These are phyloP conservation scores for Actinopyga echinites DNA, from an alignment of 53 echinoderm and acorn worm genomes.

Conservation along the genomic window DNA sequence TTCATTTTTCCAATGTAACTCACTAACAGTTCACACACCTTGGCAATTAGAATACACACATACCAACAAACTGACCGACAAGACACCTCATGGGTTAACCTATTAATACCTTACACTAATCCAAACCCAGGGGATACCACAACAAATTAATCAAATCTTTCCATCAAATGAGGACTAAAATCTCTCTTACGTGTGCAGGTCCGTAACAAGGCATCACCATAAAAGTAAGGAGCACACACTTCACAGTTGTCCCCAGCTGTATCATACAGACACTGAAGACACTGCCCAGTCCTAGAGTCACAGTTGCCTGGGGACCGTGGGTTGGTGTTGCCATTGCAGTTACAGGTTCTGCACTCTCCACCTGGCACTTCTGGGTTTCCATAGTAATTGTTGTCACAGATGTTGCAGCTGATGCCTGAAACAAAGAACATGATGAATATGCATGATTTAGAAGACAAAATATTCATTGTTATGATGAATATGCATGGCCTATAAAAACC, in stretches of 20 bases:
- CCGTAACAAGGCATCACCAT: constrained; percentile 79
- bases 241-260: constrained; percentile 81
- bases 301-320: constrained; percentile 88
- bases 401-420: constrained; percentile 92
- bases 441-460: background rate
- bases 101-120: no score
- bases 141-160: background rate
- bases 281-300: constrained; percentile 67
- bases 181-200: constrained; percentile 71
- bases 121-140: background rate
- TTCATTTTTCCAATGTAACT: no score
- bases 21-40: no score
- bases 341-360: constrained; percentile 82
- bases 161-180: background rate
- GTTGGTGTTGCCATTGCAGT: constrained; percentile 88
- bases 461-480: no score
- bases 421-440: background rate
- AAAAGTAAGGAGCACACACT: constrained; percentile 72
- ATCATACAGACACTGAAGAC: constrained; percentile 80
- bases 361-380: constrained; percentile 77
- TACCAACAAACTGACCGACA: no score
- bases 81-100: no score
- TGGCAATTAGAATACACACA: no score
- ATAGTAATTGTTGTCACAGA: constrained; percentile 96
- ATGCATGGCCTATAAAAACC: no score